Evolutionary conservation across 2,113 vertebrate species (phyloP).

Genomic region (Neodon shergylaensis): DNA sequence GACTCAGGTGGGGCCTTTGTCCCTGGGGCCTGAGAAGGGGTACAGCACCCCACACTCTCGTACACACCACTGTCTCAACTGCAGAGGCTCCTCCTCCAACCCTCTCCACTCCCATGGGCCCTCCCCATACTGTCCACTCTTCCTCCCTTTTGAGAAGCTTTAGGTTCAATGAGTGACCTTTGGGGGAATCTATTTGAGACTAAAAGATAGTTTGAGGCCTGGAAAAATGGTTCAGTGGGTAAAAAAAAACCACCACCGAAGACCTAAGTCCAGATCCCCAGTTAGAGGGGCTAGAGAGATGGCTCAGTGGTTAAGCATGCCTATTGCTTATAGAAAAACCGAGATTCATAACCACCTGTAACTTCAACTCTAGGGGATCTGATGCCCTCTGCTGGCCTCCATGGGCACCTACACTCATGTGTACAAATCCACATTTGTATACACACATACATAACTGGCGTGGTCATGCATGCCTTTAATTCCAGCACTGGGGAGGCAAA

Average conservation of each 20-base stretch:
- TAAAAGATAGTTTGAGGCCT: not conserved
- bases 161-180: not conserved
- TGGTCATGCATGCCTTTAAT: not conserved
- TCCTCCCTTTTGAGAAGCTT: not conserved
- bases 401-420: not conserved
- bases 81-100: not conserved
- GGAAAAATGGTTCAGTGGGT: not conserved
- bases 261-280: not conserved
- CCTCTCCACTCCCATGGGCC: not conserved
- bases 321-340: not conserved
- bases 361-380: not conserved
- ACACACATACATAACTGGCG: not conserved
- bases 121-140: not conserved
- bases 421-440: not conserved
- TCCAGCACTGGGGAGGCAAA: not conserved
- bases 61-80: rapidly evolving
- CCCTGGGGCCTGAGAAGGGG: not conserved
- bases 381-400: not conserved
- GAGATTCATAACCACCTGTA: not conserved
- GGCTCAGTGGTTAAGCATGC: not conserved
- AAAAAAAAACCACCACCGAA: not conserved
- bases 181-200: not conserved
- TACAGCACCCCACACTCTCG: rapidly evolving
- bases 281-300: not conserved
- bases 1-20: rapidly evolving